Base-by-base conservation (phyloP, 2,113 vertebrate species). In the Limanda limanda region DNA sequence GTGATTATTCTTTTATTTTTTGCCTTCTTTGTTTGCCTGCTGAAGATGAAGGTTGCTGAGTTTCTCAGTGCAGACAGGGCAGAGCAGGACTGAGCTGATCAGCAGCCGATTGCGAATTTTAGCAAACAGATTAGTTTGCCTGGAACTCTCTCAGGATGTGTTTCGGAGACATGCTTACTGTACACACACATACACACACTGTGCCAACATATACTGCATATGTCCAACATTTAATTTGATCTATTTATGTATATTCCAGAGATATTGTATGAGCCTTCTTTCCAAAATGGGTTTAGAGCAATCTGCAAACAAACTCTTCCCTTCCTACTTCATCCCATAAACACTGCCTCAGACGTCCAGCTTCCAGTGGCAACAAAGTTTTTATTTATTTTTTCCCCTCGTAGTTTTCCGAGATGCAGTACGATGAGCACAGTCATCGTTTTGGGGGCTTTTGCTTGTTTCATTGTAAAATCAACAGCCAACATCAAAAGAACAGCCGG, bases 91-190 rank as follows among this genome's bases (percentile, higher is more conserved):
- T 6, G 51, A 76, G 47, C 69, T 73, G 79, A 76, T 42, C 76
- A 60, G 75, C 82, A 74, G 52, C 15, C 37, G 14, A 59, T 72
- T 77, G 72, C 72, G 59, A 76, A 66, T 72, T 75, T 79, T 72
- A 78, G 71, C 75, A 83, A 87, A 83, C 73, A 74, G 84, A 79
- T 47, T 59, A 56, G 45, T 60, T 62, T 66, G 51, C 55, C 71
- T 71, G 78, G 54, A 56, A 35, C 14, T 74, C 61, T 68, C 31
- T 58, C 65, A 60, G 20, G 14, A 51, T 58, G 14, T 55, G 7
- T 17, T 9, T 48, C n/a, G 20, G 58, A 10, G 61, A 40, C 31
- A 7, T 8, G 3, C n/a, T 68, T n/a, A 52, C n/a, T 52, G 20
- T 31, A 24, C 57, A 68, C 37, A 27, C 42, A 51, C 27, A 27